Percentiles rank a stretch among this genome's conserved stretches.
These are phyloP conservation scores for Xanthorhoe designata DNA, from an alignment of 2,888 invertebrate species.

Conservation along the genomic window DNA sequence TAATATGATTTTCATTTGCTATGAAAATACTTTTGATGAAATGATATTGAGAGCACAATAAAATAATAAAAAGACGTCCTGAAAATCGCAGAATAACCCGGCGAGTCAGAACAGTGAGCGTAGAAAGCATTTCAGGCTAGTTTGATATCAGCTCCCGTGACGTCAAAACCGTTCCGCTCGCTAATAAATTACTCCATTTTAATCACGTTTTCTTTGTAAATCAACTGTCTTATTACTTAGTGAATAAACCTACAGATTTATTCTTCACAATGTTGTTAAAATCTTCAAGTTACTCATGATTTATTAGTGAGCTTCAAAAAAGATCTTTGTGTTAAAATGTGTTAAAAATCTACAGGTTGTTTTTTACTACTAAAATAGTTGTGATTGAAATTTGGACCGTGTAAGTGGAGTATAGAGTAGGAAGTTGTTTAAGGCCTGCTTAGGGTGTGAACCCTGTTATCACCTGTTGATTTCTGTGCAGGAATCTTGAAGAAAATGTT, in stretches of 20 bases:
- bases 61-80: slow-evolving; percentile 26
- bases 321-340: slow-evolving; percentile 11
- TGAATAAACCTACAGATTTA: slow-evolving; percentile 3
- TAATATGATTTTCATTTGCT: too few relatives aligned
- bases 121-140: slow-evolving; percentile 82
- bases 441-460: slow-evolving; percentile 72
- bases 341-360: slow-evolving; percentile 74
- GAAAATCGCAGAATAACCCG: slow-evolving; percentile 72
- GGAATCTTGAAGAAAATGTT: slow-evolving; percentile 75
- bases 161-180: slow-evolving; percentile 71
- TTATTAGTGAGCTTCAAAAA: neutral
- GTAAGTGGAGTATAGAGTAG: slow-evolving; percentile 63
- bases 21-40: neutral
- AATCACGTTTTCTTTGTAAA: slow-evolving; percentile 39
- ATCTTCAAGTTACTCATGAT: neutral
- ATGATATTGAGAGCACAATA: slow-evolving; percentile 1
- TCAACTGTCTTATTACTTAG: slow-evolving; percentile 6
- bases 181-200: slow-evolving; percentile 59
- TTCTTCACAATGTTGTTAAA: neutral
- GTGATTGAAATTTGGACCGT: slow-evolving; percentile 69
- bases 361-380: slow-evolving; percentile 54
- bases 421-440: slow-evolving; percentile 60
- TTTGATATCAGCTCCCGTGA: slow-evolving; percentile 81
- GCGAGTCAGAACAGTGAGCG: slow-evolving; percentile 73
- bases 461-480: slow-evolving; percentile 80